Percentiles rank a stretch among this genome's conserved stretches.
phyloP scores from a whole-genome alignment of 2,113 vertebrate genomes.

The Carassius carassius region DNA sequence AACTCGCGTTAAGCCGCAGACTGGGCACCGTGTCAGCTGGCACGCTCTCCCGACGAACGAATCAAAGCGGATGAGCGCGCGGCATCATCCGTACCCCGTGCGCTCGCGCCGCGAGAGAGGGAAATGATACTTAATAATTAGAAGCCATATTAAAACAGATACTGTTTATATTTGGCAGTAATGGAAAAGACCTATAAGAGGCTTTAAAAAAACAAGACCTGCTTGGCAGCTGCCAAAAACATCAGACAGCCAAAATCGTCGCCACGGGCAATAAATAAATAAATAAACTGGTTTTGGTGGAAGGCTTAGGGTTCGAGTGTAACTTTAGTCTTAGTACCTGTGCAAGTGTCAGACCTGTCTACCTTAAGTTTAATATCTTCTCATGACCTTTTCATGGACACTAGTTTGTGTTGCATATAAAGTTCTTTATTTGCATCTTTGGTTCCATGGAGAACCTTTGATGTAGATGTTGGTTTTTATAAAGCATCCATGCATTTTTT shows the following conservation, averaged over 20 bases:
- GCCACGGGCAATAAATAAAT: slow-evolving; percentile 69
- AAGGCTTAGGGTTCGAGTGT: slow-evolving; percentile 49
- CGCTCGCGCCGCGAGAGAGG: slow-evolving; percentile 70
- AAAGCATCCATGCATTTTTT: no score
- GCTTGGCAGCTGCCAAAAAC: slow-evolving; percentile 75
- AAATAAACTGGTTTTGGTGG: slow-evolving; percentile 59
- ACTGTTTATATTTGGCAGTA: slow-evolving; percentile 80
- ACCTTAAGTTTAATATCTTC: not conserved
- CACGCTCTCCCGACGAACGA: slow-evolving; percentile 73
- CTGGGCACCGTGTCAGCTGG: slow-evolving; percentile 80
- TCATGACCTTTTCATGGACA: not conserved
- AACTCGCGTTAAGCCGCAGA: slow-evolving; percentile 79
- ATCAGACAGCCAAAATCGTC: slow-evolving; percentile 75
- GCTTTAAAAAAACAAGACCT: slow-evolving; percentile 74
- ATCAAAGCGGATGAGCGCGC: slow-evolving; percentile 78
- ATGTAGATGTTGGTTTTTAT: no score
- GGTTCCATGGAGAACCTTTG: no score
- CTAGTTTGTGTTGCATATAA: not conserved
- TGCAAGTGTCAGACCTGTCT: not conserved
- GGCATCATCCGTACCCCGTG: slow-evolving; percentile 74
- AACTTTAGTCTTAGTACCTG: not conserved
- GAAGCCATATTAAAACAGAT: slow-evolving; percentile 80
- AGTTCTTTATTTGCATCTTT: no score
- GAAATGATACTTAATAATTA: slow-evolving; percentile 78
- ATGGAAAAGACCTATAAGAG: slow-evolving; percentile 75